These are phyloP conservation scores for Pseudochaenichthys georgianus DNA, from an alignment of 2,797 vertebrate species.

Conservation along the genomic window DNA sequence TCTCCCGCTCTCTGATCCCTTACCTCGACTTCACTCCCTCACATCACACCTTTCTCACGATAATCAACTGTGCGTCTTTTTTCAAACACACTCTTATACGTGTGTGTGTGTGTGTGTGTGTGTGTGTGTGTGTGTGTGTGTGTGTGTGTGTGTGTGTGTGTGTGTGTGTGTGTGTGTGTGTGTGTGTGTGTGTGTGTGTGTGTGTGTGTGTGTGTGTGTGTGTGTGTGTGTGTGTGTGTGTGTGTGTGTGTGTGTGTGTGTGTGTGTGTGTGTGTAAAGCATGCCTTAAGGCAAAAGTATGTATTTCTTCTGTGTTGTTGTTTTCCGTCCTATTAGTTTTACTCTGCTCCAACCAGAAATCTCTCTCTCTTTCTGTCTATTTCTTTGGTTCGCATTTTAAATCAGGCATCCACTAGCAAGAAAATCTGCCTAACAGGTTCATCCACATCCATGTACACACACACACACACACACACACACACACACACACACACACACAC, in stretches of 20 bases:
- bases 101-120: no score
- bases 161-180: no score
- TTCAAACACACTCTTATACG: constrained; percentile 11
- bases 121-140: constrained; percentile 4
- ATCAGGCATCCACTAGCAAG: constrained; percentile 42
- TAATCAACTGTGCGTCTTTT: constrained; percentile 30
- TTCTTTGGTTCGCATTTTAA: constrained; percentile 41
- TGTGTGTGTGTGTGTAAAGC: no score
- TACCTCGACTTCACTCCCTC: constrained; percentile 31
- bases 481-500: no score
- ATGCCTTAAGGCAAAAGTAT: background rate
- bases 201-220: background rate
- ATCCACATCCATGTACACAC: constrained; percentile 1
- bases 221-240: no score
- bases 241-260: no score
- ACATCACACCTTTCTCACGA: constrained; percentile 54
- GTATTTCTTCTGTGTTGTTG: background rate
- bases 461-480: background rate
- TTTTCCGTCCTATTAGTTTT: constrained; percentile 6
- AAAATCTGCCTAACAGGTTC: constrained; percentile 31
- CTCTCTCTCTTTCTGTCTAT: constrained; percentile 11
- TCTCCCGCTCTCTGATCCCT: constrained; percentile 32
- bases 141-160: background rate
- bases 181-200: no score
- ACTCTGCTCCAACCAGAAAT: constrained; percentile 3